Conservation (phyloP, 2,113 vertebrate species). For the Zosterops lateralis region DNA sequence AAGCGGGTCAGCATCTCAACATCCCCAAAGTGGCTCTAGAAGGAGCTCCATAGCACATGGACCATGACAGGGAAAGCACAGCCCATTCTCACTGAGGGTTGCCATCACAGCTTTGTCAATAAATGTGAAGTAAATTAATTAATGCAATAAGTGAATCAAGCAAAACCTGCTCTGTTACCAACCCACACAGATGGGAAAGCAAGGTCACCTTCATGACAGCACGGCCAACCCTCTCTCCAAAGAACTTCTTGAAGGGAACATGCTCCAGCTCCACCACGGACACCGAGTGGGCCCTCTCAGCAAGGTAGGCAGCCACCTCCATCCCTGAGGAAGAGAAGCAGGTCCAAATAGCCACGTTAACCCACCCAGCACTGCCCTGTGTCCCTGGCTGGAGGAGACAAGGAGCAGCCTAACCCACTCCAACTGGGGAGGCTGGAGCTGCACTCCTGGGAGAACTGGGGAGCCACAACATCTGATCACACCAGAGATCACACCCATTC, state of each 20-base stretch:
- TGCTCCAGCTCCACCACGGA: conserved; percentile 92
- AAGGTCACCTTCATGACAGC: conserved; percentile 90
- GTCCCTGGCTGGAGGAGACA: fast-evolving
- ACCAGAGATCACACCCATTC: background rate
- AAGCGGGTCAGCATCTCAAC: background rate
- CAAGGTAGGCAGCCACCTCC: conserved; percentile 93
- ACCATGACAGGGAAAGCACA: background rate
- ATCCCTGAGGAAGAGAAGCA: conserved; percentile 79
- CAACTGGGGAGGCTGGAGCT: background rate
- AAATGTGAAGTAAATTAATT: background rate
- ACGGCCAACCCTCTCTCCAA: conserved; percentile 92
- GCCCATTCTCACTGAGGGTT: background rate
- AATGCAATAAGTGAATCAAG: background rate
- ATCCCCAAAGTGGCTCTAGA: fast-evolving
- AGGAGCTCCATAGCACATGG: background rate
- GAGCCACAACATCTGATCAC: background rate
- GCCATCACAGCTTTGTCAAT: background rate
- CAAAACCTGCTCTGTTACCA: background rate
- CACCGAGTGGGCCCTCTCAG: conserved; percentile 94
- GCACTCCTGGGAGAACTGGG: background rate
- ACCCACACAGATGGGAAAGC: background rate
- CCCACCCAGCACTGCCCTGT: background rate
- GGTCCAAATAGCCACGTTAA: fast-evolving
- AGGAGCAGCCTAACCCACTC: background rate
- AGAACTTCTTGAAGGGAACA: conserved; percentile 87